These are phyloP conservation scores for Drosophila siamana DNA, from an alignment of 2,888 invertebrate genomes.

Conservation along the genomic window DNA sequence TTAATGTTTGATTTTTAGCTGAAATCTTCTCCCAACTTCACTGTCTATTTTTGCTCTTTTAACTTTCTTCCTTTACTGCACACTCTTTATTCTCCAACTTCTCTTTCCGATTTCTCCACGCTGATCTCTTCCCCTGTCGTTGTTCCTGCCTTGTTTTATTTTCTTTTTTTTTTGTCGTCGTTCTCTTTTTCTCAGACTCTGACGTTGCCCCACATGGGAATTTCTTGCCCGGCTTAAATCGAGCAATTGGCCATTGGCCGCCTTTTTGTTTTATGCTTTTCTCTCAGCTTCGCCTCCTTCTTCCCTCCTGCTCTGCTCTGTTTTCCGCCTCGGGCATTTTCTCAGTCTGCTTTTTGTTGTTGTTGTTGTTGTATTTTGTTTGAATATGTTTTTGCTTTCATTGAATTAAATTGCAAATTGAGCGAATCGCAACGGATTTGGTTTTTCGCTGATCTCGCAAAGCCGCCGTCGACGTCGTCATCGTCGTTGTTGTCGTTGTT, in stretches of 20 bases:
- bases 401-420: slow-evolving; percentile 81
- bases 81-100: too few relatives aligned
- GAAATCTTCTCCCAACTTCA: too few relatives aligned
- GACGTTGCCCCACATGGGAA: slow-evolving; percentile 23
- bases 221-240: neutral
- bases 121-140: too few relatives aligned
- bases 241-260: slow-evolving; percentile 25
- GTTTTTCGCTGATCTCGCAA: slow-evolving; percentile 34
- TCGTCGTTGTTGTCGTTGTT: too few relatives aligned
- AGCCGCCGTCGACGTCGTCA: neutral
- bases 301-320: neutral
- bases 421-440: slow-evolving; percentile 49
- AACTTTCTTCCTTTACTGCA: too few relatives aligned
- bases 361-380: slow-evolving; percentile 8
- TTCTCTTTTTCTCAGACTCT: neutral
- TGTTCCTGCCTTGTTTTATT: too few relatives aligned
- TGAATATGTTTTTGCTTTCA: slow-evolving; percentile 54
- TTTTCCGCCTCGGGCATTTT: neutral
- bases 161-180: neutral
- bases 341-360: neutral
- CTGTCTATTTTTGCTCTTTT: too few relatives aligned
- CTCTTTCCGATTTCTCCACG: neutral
- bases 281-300: neutral
- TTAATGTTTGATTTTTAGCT: too few relatives aligned
- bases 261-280: slow-evolving; percentile 15